Evolutionary conservation across 2,113 vertebrate species (phyloP), one percentile per base, ranked within the genome.

Genomic region (Entelurus aequoreus): DNA sequence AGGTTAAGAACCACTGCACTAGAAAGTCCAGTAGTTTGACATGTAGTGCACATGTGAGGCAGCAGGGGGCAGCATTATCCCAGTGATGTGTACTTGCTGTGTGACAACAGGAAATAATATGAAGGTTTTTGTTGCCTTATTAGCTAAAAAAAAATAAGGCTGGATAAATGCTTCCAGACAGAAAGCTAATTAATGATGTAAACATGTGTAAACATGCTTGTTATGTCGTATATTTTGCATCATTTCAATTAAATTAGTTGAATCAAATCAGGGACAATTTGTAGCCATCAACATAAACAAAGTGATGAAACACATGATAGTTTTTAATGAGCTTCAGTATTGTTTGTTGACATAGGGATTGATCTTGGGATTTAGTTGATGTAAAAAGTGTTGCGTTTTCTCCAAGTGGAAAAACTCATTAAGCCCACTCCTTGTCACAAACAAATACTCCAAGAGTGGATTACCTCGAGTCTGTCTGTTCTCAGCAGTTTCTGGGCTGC

Each of bases 401-500:
- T 62, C 60, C 15, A 54, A 65, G 40, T 47, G 12, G 36, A 54
- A 28, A 54, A 36, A 52, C 1, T 28, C 28, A 28, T 28, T 28
- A 28, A 28, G 28, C 28, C 28, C 2, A 28, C 28, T 28, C 28
- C 28, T 28, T 28, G 28, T 28, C 28, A 28, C 28, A 28, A 28
- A 28, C 28, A 28, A 28, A 28, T 28, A 28, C 4, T 28, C 28
- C 40, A 42, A 42, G 8, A 42, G 42, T 46, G 4, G 42, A 46
- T 84, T 93, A 98, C 96, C 95, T 98, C 96, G 58, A 99, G 92
- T 87, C 96, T 91, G 84, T 99, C 96, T 47, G 96, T 99, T 89
- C 96, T 91, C 93, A 99, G 94, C 42, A 98, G 86, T 63, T 99
- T 98, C 87, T 98, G 96, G 15, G 95, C 94, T 1, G 94, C 93